phyloP scores from a whole-genome alignment of 1,140 invertebrate genomes.

The Calephelis virginiensis region DNA sequence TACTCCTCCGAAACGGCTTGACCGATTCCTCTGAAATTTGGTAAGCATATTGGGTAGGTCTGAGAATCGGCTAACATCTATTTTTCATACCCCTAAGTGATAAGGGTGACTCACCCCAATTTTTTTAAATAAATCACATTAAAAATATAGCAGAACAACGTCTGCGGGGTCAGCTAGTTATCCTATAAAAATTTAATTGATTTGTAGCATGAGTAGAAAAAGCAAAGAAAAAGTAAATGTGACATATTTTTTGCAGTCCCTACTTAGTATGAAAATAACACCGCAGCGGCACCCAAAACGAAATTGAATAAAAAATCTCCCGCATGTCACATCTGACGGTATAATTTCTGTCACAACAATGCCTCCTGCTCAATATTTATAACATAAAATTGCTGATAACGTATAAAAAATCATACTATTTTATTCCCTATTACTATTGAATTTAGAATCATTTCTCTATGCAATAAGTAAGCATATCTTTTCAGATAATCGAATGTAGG shows the following conservation, averaged over 20 bases:
- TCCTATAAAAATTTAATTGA: too few relatives aligned
- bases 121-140: too few relatives aligned
- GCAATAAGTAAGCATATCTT: neutral
- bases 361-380: slow-evolving; percentile 38
- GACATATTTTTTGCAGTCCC: slow-evolving; percentile 23
- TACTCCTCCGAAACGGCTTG: too few relatives aligned
- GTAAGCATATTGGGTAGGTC: too few relatives aligned
- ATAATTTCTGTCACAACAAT: slow-evolving; percentile 42
- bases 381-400: slow-evolving; percentile 24
- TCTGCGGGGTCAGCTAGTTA: too few relatives aligned
- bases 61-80: too few relatives aligned
- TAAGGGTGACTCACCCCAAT: too few relatives aligned
- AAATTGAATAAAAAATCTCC: slow-evolving; percentile 35
- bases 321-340: slow-evolving; percentile 35
- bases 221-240: neutral
- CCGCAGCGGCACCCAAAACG: slow-evolving; percentile 34
- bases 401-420: slow-evolving; percentile 6
- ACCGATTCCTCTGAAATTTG: too few relatives aligned
- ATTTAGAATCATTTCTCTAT: slow-evolving; percentile 10
- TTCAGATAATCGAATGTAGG: slow-evolving; percentile 13
- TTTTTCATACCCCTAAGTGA: too few relatives aligned
- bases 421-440: slow-evolving; percentile 3
- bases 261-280: slow-evolving; percentile 30
- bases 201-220: too few relatives aligned
- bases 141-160: too few relatives aligned